A percentile compares a stretch with the other conserved stretches of the same genome.
These are phyloP conservation scores for Buphagus erythrorhynchus DNA, from an alignment of 2,797 vertebrate species.

Conservation along the genomic window DNA sequence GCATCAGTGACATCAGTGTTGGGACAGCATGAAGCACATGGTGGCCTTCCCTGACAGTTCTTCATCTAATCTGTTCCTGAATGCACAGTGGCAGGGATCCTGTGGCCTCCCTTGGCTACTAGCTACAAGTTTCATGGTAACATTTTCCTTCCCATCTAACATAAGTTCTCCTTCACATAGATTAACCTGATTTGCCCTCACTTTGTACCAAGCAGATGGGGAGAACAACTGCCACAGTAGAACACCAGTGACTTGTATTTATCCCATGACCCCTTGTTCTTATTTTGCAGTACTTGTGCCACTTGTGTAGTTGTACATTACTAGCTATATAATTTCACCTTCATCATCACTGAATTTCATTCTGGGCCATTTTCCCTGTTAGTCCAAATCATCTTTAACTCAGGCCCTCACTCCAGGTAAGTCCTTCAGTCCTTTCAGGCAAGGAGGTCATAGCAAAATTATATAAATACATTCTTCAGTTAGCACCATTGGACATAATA, in stretches of 20 bases:
- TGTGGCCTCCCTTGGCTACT: neutral
- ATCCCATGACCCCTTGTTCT: neutral
- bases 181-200: neutral
- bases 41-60: neutral
- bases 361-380: neutral
- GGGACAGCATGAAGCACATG: neutral
- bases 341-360: neutral
- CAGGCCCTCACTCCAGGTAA: neutral
- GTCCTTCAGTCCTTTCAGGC: neutral
- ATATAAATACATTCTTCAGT: neutral
- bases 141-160: neutral
- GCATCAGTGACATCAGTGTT: rapidly evolving
- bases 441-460: neutral
- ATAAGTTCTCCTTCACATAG: neutral
- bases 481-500: neutral
- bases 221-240: neutral
- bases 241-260: neutral
- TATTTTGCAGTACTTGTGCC: neutral
- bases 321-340: neutral
- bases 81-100: neutral
- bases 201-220: neutral
- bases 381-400: neutral
- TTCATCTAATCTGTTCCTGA: neutral
- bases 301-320: neutral
- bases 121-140: neutral